phyloP scores from a whole-genome alignment of 2,113 vertebrate species.

The Argyrosomus japonicus region DNA sequence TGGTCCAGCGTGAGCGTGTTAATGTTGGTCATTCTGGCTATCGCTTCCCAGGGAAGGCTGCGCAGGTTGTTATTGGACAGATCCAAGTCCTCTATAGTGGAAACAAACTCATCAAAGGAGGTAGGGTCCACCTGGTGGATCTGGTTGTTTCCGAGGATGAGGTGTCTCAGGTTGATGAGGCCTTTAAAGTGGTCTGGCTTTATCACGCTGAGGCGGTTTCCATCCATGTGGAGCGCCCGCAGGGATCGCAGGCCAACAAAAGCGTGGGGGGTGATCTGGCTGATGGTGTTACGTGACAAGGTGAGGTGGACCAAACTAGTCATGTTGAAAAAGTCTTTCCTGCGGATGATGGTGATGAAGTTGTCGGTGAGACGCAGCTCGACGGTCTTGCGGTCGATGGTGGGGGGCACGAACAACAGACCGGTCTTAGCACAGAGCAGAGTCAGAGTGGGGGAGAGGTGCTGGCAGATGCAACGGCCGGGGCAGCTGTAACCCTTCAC shows the following conservation, averaged over 20 bases:
- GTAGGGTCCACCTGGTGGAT: slow-evolving; percentile 88
- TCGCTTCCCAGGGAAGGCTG: slow-evolving; percentile 92
- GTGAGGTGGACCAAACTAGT: slow-evolving; percentile 96
- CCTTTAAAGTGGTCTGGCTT: slow-evolving; percentile 91
- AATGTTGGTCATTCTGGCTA: slow-evolving; percentile 92
- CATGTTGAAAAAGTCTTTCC: slow-evolving; percentile 95
- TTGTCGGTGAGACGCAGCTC: slow-evolving; percentile 95
- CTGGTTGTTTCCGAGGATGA: slow-evolving; percentile 96
- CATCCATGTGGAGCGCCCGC: slow-evolving; percentile 93
- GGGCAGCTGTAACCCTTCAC: slow-evolving; percentile 89
- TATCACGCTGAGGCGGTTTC: slow-evolving; percentile 90
- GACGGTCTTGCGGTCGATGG: slow-evolving; percentile 93
- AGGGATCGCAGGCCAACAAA: slow-evolving; percentile 90
- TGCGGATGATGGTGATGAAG: slow-evolving; percentile 93
- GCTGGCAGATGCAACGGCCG: slow-evolving; percentile 94
- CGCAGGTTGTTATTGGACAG: slow-evolving; percentile 94
- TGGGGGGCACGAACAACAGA: slow-evolving; percentile 91
- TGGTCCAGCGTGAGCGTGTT: slow-evolving; percentile 94
- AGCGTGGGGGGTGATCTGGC: slow-evolving; percentile 90
- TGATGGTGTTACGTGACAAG: slow-evolving; percentile 94
- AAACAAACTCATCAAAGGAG: slow-evolving; percentile 91
- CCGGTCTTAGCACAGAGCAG: slow-evolving; percentile 95
- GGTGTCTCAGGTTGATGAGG: slow-evolving; percentile 90
- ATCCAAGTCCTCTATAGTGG: slow-evolving; percentile 95
- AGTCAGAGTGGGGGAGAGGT: slow-evolving; percentile 93